phyloP scores from a whole-genome alignment of 2,797 vertebrate genomes.

The Danio tinwini region DNA sequence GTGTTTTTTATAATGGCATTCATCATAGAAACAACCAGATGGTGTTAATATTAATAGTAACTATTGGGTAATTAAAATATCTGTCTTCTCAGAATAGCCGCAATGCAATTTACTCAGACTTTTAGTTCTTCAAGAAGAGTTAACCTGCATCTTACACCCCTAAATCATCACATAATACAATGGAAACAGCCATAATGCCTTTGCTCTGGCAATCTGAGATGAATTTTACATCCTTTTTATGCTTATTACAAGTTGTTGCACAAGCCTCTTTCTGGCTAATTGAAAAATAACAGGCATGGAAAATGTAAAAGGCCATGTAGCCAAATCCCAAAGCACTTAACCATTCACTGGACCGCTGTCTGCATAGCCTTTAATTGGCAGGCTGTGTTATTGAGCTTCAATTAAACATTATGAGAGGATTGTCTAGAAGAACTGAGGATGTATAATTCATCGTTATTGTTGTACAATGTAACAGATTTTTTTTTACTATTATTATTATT shows the following conservation, averaged over 20 bases:
- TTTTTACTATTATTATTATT: constrained; percentile 13
- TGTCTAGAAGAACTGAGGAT: constrained; percentile 60
- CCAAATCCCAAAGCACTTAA: constrained; percentile 62
- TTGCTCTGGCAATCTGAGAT: constrained; percentile 8
- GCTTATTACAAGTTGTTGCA: constrained; percentile 57
- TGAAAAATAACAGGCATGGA: constrained; percentile 59
- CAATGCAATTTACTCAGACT: background rate
- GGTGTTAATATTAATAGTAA: background rate
- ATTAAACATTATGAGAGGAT: constrained; percentile 63
- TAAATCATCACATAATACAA: constrained; percentile 2
- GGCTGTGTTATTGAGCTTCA: constrained; percentile 61
- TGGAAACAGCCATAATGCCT: constrained; percentile 60
- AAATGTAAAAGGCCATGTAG: constrained; percentile 55
- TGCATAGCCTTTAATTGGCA: constrained; percentile 61
- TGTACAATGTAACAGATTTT: constrained; percentile 35
- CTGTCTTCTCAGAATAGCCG: background rate
- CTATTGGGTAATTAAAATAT: background rate
- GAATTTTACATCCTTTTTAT: constrained; percentile 36
- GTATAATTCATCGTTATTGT: constrained; percentile 48
- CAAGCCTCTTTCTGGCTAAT: constrained; percentile 56
- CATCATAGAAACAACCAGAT: background rate
- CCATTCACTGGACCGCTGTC: constrained; percentile 58
- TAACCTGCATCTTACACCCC: constrained; percentile 2
- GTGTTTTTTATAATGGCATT: background rate
- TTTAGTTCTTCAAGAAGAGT: background rate